Base-by-base conservation (phyloP, 2,888 invertebrate genomes). In the Ectemnius cavifrons region DNA sequence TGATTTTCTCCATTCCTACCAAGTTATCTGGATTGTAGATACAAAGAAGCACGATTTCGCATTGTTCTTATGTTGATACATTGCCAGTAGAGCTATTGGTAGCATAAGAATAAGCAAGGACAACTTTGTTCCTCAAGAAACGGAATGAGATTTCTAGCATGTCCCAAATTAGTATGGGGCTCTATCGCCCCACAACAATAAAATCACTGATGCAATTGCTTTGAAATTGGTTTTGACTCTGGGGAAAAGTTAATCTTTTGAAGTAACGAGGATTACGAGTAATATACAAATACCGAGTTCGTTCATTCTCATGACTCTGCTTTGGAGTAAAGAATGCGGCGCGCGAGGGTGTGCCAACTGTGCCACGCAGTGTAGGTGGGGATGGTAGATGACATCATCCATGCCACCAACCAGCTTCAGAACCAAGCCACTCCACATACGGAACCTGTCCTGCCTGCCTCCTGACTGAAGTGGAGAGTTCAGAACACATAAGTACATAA, bases 241-340 rank as follows among this genome's bases (percentile, higher is more conserved):
- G 85, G 84, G 85, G 83, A 83, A 85, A 86, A 87, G 85, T 87
- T 85, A 84, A 84, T 87, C 84, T 83, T 87, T 89, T 89, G 88
- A 90, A 89, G 88, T 89, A 91, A 91, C 91, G 90, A 91, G 88
- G 90, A 90, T 90, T 91, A 91, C 90, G 91, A 90, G 86, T 91
- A 91, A 90, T 90, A 91, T 91, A 91, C 91, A 90, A 91, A 91
- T 91, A 91, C 91, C 91, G 90, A 91, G 89, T 91, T 91, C 87
- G 89, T 90, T 91, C 89, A 90, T 91, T 91, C 90, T 89, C 90
- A 91, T 91, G 91, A 91, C 90, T 91, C 91, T 90, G 90, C 89
- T 90, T 90, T 91, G 90, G 90, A 91, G 91, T 90, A 88, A 90
- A 91, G 90, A 91, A 91, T 91, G 90, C 90, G 88, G 90, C 89